These are phyloP conservation scores for Aphyosemion australe DNA, from an alignment of 2,113 vertebrate species.

Conservation along the genomic window DNA sequence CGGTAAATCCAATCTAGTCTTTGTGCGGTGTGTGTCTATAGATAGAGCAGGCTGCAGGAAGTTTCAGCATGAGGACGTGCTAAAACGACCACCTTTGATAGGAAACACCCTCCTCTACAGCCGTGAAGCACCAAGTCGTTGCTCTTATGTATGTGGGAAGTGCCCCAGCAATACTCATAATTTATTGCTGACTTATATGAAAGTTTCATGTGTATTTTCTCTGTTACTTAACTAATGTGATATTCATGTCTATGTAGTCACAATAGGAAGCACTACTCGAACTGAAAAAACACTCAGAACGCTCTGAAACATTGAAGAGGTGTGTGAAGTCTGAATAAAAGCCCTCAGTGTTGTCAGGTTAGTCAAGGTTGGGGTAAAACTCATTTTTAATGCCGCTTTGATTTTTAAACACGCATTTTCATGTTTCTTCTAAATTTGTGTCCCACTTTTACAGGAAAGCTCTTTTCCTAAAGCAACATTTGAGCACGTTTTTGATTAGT, in stretches of 20 bases:
- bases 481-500: not conserved
- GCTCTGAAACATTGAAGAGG: conserved; percentile 8
- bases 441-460: conserved; percentile 1
- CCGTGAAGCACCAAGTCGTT: conserved; percentile 6
- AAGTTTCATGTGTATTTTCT: conserved; percentile 11
- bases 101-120: not conserved
- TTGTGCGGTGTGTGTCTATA: conserved; percentile 29
- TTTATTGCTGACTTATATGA: conserved; percentile 13
- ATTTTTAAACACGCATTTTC: conserved; percentile 14
- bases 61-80: conserved; percentile 14
- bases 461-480: conserved; percentile 1
- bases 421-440: not conserved
- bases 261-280: not conserved
- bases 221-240: not conserved
- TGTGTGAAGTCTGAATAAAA: not conserved
- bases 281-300: conserved; percentile 7
- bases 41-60: conserved; percentile 33
- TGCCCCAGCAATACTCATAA: conserved; percentile 6
- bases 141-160: conserved; percentile 1
- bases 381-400: conserved; percentile 10
- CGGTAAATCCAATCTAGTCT: conserved; percentile 48
- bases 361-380: conserved; percentile 4
- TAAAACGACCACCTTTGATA: conserved; percentile 7
- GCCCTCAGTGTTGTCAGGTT: conserved; percentile 5
- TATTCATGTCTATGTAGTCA: not conserved